Percentiles rank a stretch among this genome's conserved stretches.
phyloP scores from a whole-genome alignment of 2,888 invertebrate species.

The Phasia obesa region DNA sequence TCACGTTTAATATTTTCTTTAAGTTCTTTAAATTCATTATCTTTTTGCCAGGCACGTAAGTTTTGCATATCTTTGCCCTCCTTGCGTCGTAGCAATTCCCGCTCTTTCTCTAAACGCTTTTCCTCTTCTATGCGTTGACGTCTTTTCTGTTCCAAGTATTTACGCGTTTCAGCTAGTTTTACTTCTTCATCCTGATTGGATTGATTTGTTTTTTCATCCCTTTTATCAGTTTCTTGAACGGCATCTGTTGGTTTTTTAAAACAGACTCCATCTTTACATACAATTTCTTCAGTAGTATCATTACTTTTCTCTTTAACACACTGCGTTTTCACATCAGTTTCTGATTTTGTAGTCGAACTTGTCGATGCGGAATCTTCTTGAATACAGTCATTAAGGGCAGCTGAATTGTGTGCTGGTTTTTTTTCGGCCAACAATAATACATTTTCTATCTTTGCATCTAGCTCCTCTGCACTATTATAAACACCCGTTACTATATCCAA shows the following conservation, averaged over 20 bases:
- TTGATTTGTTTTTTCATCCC: not conserved
- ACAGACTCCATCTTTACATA: constrained; percentile 84
- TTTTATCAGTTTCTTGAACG: not conserved
- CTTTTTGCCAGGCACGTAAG: constrained; percentile 88
- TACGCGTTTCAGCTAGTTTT: constrained; percentile 72
- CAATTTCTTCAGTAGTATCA: constrained; percentile 76
- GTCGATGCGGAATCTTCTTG: constrained; percentile 46
- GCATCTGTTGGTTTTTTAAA: constrained; percentile 75
- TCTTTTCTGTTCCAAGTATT: constrained; percentile 78
- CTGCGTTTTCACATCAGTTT: not conserved
- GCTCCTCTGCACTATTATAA: constrained; percentile 84
- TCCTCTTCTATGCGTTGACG: constrained; percentile 83
- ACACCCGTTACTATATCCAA: constrained; percentile 89
- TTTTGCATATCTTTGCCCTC: constrained; percentile 89
- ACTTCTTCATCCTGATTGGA: constrained; percentile 42
- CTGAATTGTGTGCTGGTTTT: not conserved
- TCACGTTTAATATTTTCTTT: constrained; percentile 86
- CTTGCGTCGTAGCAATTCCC: constrained; percentile 88
- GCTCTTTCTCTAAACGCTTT: constrained; percentile 79
- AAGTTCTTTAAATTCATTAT: constrained; percentile 87
- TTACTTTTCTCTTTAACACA: not conserved
- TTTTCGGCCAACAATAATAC: constrained; percentile 80
- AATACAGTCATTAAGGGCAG: constrained; percentile 49
- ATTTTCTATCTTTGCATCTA: constrained; percentile 86
- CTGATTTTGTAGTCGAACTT: not conserved